Conservation (phyloP, 2,797 vertebrate genomes). For the Gephyroberyx darwinii region DNA sequence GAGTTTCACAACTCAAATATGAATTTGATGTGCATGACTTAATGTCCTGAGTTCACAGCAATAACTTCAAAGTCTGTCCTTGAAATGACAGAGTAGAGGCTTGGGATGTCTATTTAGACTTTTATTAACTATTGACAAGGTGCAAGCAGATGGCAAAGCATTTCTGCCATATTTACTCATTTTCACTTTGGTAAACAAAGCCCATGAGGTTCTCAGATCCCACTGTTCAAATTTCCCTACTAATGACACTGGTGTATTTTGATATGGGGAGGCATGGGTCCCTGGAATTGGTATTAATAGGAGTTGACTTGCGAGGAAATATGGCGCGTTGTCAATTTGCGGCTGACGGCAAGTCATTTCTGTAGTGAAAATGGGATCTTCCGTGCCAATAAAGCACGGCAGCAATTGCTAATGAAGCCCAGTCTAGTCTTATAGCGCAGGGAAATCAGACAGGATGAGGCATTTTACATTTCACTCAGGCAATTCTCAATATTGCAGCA, state of each 20-base stretch:
- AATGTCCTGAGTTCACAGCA: not conserved
- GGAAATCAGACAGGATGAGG: conserved; percentile 63
- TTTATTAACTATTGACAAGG: conserved; percentile 15
- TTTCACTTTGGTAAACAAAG: conserved; percentile 53
- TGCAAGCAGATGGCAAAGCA: conserved; percentile 36
- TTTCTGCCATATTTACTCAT: conserved; percentile 33
- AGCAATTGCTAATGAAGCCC: conserved; percentile 68
- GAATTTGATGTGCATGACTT: conserved; percentile 22
- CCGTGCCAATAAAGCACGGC: conserved; percentile 69
- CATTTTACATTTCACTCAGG: conserved; percentile 59
- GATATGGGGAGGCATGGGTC: conserved; percentile 24
- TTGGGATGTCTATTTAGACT: conserved; percentile 7
- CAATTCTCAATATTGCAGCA: conserved; percentile 35
- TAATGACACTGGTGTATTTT: conserved; percentile 45
- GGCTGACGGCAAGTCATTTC: conserved; percentile 70
- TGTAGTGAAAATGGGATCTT: conserved; percentile 73
- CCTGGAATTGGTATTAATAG: conserved; percentile 62
- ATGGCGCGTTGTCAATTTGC: conserved; percentile 76
- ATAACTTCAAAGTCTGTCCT: conserved; percentile 27
- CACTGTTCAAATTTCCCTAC: conserved; percentile 56
- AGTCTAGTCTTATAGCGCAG: conserved; percentile 52
- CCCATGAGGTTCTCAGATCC: conserved; percentile 40
- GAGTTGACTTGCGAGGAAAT: conserved; percentile 69
- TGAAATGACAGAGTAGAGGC: conserved; percentile 34
- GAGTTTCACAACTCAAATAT: conserved; percentile 46